Base-by-base conservation (phyloP, 2,113 vertebrate species). In the Oostethus manadensis region DNA sequence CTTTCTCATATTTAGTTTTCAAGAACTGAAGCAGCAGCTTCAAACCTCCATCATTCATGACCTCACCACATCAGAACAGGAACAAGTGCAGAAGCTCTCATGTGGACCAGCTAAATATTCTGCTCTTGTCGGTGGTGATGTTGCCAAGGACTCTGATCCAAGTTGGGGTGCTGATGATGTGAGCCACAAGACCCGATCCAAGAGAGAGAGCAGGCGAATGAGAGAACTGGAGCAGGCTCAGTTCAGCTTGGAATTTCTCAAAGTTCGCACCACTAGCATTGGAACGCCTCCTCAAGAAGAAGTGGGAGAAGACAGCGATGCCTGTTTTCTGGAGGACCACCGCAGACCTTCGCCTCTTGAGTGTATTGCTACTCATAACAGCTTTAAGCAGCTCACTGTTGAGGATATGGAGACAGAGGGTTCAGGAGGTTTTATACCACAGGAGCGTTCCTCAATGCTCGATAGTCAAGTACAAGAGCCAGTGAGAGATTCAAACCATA, bases 171-270 rank as follows among this genome's bases (percentile, higher is more conserved):
- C 86, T 18, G 94, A 97, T 21, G 93, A 95, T 64, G 87, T 89
- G 23, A 93, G 91, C 68, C 91, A 91, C 35, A 96, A 91, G 69
- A 96, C 88, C 35, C 87, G 97, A 20, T 93, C 94, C 1, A 98
- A 98, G 73, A 89, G 97, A 68, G 92, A 95, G 77, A 97, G 92
- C 73, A 88, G 94, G 38, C 89, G 96, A 56, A 95, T 97, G 94
- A 90, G 97, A 51, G 97, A 99, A 56, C 86, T 99, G 71, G 96
- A 99, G 20, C 97, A 99, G 80, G 96, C 96, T 0, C 93, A 93
- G 62, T 99, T 98, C 79, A 96, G 94, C 79, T 77, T 99, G 77
- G 94, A 96, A 75, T 82, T 99, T 38, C 91, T 97, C 0, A 98
- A 95, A 77, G 95, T 94, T 14, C 90, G 96, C 6, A 92, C 92